Evolutionary conservation across 1,140 invertebrate species (phyloP).

Genomic region (Conopomorpha cramerella): DNA sequence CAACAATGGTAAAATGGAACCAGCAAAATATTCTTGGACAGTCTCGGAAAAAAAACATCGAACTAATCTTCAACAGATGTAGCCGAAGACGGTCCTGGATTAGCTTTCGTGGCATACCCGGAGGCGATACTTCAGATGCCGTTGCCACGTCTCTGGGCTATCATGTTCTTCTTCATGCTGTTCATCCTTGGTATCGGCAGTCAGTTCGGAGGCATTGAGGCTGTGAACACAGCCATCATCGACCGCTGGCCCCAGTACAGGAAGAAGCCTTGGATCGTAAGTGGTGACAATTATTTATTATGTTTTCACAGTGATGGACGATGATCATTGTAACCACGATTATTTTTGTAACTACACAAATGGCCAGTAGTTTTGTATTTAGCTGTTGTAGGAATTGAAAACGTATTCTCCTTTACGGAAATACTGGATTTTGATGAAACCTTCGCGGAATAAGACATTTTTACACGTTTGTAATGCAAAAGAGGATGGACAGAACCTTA

Average conservation of each 20-base stretch:
- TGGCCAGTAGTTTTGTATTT: conserved; percentile 6
- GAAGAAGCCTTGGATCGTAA: conserved; percentile 64
- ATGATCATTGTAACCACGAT: too few relatives aligned
- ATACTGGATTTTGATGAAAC: too few relatives aligned
- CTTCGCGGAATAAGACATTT: too few relatives aligned
- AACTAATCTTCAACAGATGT: conserved; percentile 55
- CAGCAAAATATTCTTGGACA: too few relatives aligned
- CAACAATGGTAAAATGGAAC: too few relatives aligned
- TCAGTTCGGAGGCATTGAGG: conserved; percentile 82
- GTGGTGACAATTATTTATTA: conserved; percentile 23
- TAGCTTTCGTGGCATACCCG: conserved; percentile 79
- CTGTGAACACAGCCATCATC: conserved; percentile 75
- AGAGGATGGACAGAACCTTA: too few relatives aligned
- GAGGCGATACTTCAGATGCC: conserved; percentile 81
- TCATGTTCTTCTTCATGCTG: conserved; percentile 85
- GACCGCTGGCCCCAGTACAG: conserved; percentile 71
- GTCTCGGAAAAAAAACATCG: too few relatives aligned
- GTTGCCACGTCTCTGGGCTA: conserved; percentile 75
- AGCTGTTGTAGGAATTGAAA: too few relatives aligned
- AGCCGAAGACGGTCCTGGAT: conserved; percentile 69
- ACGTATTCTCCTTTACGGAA: too few relatives aligned
- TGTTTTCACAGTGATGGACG: too few relatives aligned
- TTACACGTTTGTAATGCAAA: too few relatives aligned
- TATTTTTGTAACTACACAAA: too few relatives aligned
- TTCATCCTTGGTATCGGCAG: conserved; percentile 77